Evolutionary conservation across 2,797 vertebrate genomes (phyloP), one percentile per base, ranked within the genome.

Genomic region (Macroramphosus scolopax): DNA sequence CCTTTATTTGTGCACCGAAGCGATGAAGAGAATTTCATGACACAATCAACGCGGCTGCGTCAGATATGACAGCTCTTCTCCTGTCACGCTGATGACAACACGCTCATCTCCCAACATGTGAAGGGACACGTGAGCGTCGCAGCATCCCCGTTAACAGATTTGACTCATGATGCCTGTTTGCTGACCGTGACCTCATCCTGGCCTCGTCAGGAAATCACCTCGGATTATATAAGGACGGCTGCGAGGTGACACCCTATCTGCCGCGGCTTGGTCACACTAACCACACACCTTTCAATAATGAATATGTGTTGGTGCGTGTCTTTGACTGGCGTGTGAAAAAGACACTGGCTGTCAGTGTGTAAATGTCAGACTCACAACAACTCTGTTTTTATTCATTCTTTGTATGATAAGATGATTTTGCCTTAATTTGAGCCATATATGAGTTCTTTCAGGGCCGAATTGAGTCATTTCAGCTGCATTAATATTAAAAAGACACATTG

Each of bases 211-310:
- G 54, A 80, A 76, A 70, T 69, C 24, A 72, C 70, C 70, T 69
- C 65, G 59, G 67, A 72, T 84, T 78, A 75, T 61, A 68, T 63
- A 77, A 81, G 53, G 33, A 52, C 63, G 71, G 76, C 69, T 49
- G 59, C 28, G 2, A 16, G 31, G 53, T 10, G 78, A 79, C 75
- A 86, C 62, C 43, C 33, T 55, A 85, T 78, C 83, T 53, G 16
- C 56, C 22, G 2, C 12, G 54, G 47, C 67, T 46, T 47, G 53
- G 73, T 36, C 32, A 16, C 53, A 53, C 65, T 50, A 73, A 82
- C 60, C 72, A 49, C 25, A 52, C 46, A 17, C 8, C 30, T 32
- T 28, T 88, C 62, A 84, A 87, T 85, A 80, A 87, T 87, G 65
- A 12, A 87, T 87, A 45, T 56, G 66, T 60, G 63, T 45, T 43